A percentile compares a stretch with the other conserved stretches of the same genome.
Evolutionary conservation across 2,113 vertebrate species (phyloP).

Genomic region (Nasalis larvatus): DNA sequence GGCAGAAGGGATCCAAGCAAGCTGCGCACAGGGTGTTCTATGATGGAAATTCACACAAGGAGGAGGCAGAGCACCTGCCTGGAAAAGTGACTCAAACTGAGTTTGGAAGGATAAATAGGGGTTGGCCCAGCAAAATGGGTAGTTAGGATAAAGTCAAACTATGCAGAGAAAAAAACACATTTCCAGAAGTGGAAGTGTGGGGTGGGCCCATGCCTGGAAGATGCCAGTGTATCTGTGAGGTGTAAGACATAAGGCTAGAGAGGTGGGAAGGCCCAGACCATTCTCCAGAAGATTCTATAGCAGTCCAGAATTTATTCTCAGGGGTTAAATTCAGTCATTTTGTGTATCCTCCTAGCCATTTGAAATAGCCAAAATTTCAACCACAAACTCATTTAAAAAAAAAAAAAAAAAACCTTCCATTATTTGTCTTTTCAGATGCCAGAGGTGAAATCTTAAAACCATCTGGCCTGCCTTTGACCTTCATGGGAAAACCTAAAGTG

Average conservation of each 20-base stretch:
- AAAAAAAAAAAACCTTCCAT: not conserved
- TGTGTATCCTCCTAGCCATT: not conserved
- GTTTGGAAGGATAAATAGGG: not conserved
- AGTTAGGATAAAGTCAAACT: not conserved
- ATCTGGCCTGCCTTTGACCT: not conserved
- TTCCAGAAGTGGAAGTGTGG: not conserved
- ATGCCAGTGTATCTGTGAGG: not conserved
- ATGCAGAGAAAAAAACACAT: not conserved
- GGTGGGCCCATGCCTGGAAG: not conserved
- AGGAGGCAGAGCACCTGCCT: not conserved
- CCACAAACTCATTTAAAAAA: not conserved
- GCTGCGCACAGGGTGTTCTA: no score
- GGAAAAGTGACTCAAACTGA: not conserved
- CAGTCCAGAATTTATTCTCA: not conserved
- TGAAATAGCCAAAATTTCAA: not conserved
- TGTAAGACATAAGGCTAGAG: not conserved
- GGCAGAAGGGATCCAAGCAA: not conserved
- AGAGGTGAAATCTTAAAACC: not conserved
- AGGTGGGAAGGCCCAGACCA: not conserved
- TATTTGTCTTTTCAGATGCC: not conserved
- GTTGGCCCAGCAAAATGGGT: not conserved
- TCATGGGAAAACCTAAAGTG: not conserved
- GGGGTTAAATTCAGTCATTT: not conserved
- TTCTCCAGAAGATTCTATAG: not conserved
- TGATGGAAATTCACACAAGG: not conserved